Evolutionary conservation across 2,888 invertebrate genomes (phyloP), one percentile per base, ranked within the genome.

Genomic region (Drosophila maculinotata): DNA sequence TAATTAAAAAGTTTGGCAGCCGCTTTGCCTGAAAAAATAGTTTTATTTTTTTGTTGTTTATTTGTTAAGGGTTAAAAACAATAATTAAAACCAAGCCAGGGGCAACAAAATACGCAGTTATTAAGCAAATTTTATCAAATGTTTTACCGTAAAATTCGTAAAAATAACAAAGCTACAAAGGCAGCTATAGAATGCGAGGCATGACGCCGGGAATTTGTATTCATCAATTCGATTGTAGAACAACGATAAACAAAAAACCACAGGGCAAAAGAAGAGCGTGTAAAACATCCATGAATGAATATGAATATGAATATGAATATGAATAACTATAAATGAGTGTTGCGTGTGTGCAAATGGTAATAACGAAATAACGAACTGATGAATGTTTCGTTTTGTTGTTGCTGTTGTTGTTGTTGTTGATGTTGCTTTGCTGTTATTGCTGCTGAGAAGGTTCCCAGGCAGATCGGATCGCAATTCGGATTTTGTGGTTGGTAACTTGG

Each of bases 1-100:
- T 69, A 84, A 80, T 84, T 80, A 80, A 79, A 84, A 84, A 75
- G 67, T 75, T 81, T 69, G 53, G n/a, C 69, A 66, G 31, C 49
- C 17, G 38, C n/a, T n/a, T 41, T 38, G 54, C 44, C 41, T n/a
- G 12, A 36, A 26, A 36, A 59, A 69, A 64, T 64, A 65, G 47
- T 64, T 64, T 45, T 45, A 12, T 28, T 45, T 35, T 36, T 51
- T 33, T 12, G 4, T 23, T 48, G 45, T 28, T 38, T 30, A 78
- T 59, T 60, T 80, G 62, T 58, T 47, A 48, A 31, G 59, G 30
- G 38, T 23, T 51, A 49, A 39, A 54, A 56, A 45, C 56, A 67
- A 56, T 68, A 79, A 81, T 74, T 78, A 81, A 73, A 69, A 57
- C 6, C 60, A 54, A 56, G 53, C 76, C 52, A 15, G 23, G 7